Evolutionary conservation across 2,113 vertebrate genomes (phyloP), one percentile per base, ranked within the genome.

Genomic region (Oryzias celebensis): DNA sequence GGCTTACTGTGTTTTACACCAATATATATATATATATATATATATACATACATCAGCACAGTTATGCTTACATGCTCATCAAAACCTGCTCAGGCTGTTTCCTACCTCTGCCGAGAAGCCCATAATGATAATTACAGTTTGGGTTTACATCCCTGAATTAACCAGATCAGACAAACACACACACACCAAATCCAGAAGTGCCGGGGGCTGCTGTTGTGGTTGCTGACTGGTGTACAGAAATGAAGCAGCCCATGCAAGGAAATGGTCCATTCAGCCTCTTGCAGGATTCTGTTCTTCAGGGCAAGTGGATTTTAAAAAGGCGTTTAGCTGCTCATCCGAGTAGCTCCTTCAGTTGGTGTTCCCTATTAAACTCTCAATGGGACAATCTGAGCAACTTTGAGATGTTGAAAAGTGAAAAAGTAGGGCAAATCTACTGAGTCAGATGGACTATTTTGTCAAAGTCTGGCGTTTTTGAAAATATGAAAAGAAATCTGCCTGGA

Each of bases 291-390:
- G 36, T 36, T 36, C 36, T 36, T 36, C 36, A 36, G 10, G 36
- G 36, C 36, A 36, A 36, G 10, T 36, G 36, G 36, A 36, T 36
- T 36, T 36, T 36, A 36, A 36, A 36, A 36, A 36, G 36, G 36
- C 36, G 10, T 12, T 36, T 36, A 36, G 36, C 8, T 36, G 36
- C 36, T 36, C 36, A 12, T 36, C 36, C 36, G 36, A 36, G 36
- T 36, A 8, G 8, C 26, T 28, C 26, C 26, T 28, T 28, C 26
- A 28, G 26, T 28, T 91, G 94, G 95, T 95, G 94, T 95, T 95
- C 90, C 93, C 89, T 72, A 95, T 95, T 93, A 94, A 93, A 94
- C 94, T 93, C 93, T 92, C 90, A 92, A 94, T 93, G 94, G 75
- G 65, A 76, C 65, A 58, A 78, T 82, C 54, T 60, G 41, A 77